Conservation (phyloP, 2,888 invertebrate genomes). For the Pimpla rufipes region DNA sequence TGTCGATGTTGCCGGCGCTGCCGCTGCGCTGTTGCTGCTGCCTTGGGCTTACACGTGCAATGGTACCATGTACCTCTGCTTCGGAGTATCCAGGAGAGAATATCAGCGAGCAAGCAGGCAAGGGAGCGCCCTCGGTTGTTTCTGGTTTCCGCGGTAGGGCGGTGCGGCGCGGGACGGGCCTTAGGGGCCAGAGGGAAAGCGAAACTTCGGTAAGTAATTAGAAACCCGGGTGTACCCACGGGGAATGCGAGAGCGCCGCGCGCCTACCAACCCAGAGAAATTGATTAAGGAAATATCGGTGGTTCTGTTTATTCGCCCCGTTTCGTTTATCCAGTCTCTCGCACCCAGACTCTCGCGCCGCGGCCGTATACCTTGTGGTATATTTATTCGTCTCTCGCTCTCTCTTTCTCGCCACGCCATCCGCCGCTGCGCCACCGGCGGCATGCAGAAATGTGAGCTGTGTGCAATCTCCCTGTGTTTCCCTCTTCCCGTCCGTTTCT, state of each 20-base stretch:
- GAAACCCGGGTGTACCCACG: constrained; percentile 61
- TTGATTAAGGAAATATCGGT: constrained; percentile 68
- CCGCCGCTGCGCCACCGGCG: background rate
- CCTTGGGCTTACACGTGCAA: constrained; percentile 18
- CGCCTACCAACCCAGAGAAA: constrained; percentile 58
- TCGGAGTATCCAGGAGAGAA: constrained; percentile 46
- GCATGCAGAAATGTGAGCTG: constrained; percentile 5
- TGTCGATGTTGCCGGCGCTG: background rate
- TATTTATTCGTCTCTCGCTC: constrained; percentile 32
- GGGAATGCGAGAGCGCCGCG: constrained; percentile 30
- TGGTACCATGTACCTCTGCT: constrained; percentile 30
- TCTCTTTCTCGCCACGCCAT: constrained; percentile 6
- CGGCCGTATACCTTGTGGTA: constrained; percentile 4
- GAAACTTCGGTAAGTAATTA: constrained; percentile 67
- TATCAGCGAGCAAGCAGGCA: constrained; percentile 42
- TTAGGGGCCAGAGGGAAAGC: constrained; percentile 45
- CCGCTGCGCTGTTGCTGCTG: constrained; percentile 13
- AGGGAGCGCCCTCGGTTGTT: constrained; percentile 47
- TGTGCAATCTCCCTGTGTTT: constrained; percentile 9
- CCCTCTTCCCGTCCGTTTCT: background rate
- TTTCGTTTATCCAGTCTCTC: constrained; percentile 58
- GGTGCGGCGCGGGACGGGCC: background rate
- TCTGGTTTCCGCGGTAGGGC: constrained; percentile 40
- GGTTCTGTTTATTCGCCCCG: constrained; percentile 58
- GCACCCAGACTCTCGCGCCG: constrained; percentile 12